Conservation (phyloP, 2,888 invertebrate species). For the Acanthoscelides obtectus region DNA sequence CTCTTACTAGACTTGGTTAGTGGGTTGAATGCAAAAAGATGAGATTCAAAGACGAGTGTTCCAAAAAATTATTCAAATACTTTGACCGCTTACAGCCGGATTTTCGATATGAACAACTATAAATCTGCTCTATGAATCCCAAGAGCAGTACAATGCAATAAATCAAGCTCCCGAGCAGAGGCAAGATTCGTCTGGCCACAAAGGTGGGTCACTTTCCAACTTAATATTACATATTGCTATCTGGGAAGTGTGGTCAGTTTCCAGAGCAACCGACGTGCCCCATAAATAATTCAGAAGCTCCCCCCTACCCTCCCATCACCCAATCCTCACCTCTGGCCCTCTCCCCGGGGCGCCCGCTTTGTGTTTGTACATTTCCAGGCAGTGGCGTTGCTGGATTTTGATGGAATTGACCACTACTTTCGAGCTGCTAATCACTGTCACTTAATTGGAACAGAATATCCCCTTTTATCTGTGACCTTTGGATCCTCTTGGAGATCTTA, state of each 20-base stretch:
- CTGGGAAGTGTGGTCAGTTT: constrained; percentile 33
- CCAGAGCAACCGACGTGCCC: constrained; percentile 30
- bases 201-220: constrained; percentile 8
- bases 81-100: no score
- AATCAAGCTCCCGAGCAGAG: not conserved
- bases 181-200: not conserved
- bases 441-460: no score
- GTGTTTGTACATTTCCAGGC: not conserved
- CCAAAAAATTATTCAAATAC: no score
- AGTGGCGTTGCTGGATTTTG: not conserved
- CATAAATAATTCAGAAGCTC: constrained; percentile 29
- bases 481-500: no score
- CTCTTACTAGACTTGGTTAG: no score
- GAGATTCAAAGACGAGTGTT: no score
- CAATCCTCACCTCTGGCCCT: not conserved
- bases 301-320: not conserved
- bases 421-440: no score
- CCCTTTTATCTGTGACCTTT: no score
- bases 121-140: not conserved
- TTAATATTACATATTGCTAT: constrained; percentile 34
- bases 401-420: not conserved
- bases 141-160: not conserved
- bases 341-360: not conserved
- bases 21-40: no score
- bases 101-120: no score